These are phyloP conservation scores for Condylura cristata DNA, from an alignment of 2,113 vertebrate species.

Conservation along the genomic window DNA sequence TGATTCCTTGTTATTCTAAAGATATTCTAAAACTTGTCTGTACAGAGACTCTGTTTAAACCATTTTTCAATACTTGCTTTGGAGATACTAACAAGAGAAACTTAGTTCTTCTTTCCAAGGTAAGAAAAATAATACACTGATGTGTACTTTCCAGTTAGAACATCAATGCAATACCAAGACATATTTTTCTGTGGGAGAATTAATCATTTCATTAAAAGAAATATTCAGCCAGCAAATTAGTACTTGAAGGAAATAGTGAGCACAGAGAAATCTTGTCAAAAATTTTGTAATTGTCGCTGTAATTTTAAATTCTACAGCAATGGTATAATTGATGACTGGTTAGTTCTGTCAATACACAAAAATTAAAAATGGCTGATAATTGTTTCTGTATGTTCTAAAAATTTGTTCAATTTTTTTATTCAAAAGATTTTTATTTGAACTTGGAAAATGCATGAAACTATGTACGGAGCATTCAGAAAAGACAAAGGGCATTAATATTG, in stretches of 20 bases:
- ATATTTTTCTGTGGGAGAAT: too few relatives aligned
- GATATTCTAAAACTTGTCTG: not conserved
- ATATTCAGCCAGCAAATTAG: not conserved
- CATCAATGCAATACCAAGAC: not conserved
- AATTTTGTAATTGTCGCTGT: not conserved
- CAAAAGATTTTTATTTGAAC: too few relatives aligned
- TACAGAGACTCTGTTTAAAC: not conserved
- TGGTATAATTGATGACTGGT: not conserved
- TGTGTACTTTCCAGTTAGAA: not conserved
- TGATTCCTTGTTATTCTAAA: not conserved
- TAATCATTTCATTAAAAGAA: not conserved
- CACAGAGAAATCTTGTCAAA: not conserved
- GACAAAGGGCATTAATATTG: too few relatives aligned
- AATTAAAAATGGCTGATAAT: too few relatives aligned
- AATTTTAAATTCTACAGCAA: not conserved
- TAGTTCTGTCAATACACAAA: too few relatives aligned
- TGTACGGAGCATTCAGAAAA: too few relatives aligned
- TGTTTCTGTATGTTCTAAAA: too few relatives aligned
- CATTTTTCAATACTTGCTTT: not conserved
- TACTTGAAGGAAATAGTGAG: not conserved
- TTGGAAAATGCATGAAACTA: too few relatives aligned
- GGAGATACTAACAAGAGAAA: not conserved
- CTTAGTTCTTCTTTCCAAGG: not conserved
- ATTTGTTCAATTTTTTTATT: too few relatives aligned
- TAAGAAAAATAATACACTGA: not conserved